phyloP scores from a whole-genome alignment of 2,888 invertebrate genomes.

The Lycocerus yunnanus region DNA sequence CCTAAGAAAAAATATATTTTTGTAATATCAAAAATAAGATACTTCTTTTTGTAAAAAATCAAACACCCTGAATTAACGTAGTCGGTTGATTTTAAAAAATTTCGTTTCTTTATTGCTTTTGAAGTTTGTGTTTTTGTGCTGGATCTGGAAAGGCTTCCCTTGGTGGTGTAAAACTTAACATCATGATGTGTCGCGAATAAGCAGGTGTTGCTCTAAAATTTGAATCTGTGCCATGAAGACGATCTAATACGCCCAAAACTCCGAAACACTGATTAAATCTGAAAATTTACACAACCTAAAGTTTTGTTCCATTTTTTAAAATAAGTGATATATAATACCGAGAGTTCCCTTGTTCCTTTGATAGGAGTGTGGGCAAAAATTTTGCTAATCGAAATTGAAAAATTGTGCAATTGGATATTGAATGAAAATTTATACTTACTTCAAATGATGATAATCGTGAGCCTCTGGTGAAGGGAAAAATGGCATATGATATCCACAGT shows the following conservation, averaged over 20 bases:
- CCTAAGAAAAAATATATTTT: not conserved
- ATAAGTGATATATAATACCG: not conserved
- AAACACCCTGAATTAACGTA: slow-evolving; percentile 2
- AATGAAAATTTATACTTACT: slow-evolving; percentile 60
- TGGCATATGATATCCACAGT: slow-evolving; percentile 85
- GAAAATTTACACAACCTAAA: slow-evolving; percentile 40
- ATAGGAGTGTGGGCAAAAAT: not conserved
- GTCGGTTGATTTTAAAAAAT: slow-evolving; percentile 3
- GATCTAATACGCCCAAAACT: slow-evolving; percentile 73
- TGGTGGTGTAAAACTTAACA: slow-evolving; percentile 52
- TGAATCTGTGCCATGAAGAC: slow-evolving; percentile 75
- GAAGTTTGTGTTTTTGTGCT: slow-evolving; percentile 31
- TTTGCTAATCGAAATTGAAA: not conserved
- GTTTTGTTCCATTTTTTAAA: not conserved
- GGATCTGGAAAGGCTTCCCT: slow-evolving; percentile 64
- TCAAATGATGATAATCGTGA: slow-evolving; percentile 87
- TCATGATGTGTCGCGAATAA: slow-evolving; percentile 57
- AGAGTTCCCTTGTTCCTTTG: not conserved
- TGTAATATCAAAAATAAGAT: slow-evolving; percentile 13
- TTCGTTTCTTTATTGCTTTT: slow-evolving; percentile 13
- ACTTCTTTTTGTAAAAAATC: not conserved
- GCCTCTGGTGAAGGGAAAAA: slow-evolving; percentile 85
- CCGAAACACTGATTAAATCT: slow-evolving; percentile 81
- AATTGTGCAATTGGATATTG: not conserved
- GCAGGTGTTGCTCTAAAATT: slow-evolving; percentile 69